phyloP scores from a whole-genome alignment of 1,140 invertebrate species.

The Apocrypta bakeri region DNA sequence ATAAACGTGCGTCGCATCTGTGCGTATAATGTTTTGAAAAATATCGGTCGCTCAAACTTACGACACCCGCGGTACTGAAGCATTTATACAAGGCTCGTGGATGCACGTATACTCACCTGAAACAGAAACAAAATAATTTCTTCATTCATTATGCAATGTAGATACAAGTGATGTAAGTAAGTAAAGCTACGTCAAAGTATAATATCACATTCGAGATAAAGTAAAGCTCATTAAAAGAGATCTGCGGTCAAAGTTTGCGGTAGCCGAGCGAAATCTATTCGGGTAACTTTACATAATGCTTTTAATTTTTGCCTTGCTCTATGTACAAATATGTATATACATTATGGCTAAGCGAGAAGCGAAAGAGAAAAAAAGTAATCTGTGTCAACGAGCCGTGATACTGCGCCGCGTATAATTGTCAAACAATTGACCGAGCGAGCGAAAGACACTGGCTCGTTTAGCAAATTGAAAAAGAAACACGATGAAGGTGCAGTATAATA shows the following conservation, averaged over 20 bases:
- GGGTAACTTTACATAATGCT: slow-evolving; percentile 8
- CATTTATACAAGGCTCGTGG: too few species aligned
- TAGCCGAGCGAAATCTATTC: too few species aligned
- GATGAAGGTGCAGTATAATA: not conserved
- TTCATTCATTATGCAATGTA: not conserved
- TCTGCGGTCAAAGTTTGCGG: not conserved
- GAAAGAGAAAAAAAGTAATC: not conserved
- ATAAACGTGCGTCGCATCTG: not conserved
- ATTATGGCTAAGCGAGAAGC: too few species aligned
- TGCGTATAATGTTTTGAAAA: not conserved
- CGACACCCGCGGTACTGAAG: not conserved
- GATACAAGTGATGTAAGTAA: not conserved
- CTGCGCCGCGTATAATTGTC: slow-evolving; percentile 39
- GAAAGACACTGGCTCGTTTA: slow-evolving; percentile 36
- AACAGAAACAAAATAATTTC: slow-evolving; percentile 34
- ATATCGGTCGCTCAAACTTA: slow-evolving; percentile 8
- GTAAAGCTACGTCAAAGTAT: not conserved
- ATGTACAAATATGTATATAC: too few species aligned
- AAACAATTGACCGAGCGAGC: slow-evolving; percentile 17
- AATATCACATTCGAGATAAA: not conserved
- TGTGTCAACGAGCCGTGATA: slow-evolving; percentile 21
- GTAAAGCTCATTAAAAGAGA: slow-evolving; percentile 19
- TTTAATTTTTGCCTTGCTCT: slow-evolving; percentile 41
- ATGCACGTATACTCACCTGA: slow-evolving; percentile 48
- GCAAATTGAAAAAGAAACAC: slow-evolving; percentile 13